Evolutionary conservation across 2,888 invertebrate genomes (phyloP).

Genomic region (Nephrocerus scutellatus): DNA sequence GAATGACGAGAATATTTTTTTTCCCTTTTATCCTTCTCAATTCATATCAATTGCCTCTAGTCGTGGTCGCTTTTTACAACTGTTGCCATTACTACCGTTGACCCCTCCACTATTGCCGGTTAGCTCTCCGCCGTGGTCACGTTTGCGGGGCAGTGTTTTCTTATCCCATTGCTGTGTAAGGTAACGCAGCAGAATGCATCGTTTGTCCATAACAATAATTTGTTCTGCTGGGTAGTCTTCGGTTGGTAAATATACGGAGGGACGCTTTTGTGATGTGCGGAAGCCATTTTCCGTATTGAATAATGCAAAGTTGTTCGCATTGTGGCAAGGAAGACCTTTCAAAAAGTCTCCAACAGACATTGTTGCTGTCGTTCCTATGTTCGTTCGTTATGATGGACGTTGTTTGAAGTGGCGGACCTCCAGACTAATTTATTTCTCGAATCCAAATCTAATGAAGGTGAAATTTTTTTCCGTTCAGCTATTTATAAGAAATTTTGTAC

Average conservation of each 20-base stretch:
- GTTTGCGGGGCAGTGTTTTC: constrained; percentile 53
- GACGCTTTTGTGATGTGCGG: constrained; percentile 74
- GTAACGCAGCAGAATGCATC: constrained; percentile 86
- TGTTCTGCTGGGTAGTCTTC: constrained; percentile 90
- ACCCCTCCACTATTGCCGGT: constrained; percentile 20
- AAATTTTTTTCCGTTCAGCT: too few relatives aligned
- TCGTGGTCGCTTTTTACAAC: constrained; percentile 43
- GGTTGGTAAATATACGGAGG: constrained; percentile 86
- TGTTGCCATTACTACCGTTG: constrained; percentile 25
- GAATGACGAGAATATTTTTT: constrained; percentile 7
- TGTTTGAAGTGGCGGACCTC: too few relatives aligned
- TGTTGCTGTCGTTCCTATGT: constrained; percentile 7
- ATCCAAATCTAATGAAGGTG: too few relatives aligned
- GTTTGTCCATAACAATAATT: constrained; percentile 94
- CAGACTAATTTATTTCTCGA: too few relatives aligned
- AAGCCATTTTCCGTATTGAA: constrained; percentile 82
- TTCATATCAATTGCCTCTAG: constrained; percentile 38
- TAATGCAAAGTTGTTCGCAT: constrained; percentile 84
- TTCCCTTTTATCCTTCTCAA: constrained; percentile 18
- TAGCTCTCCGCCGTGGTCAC: constrained; percentile 33
- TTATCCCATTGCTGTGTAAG: constrained; percentile 95
- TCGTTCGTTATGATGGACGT: too few relatives aligned
- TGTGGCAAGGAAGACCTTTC: constrained; percentile 83
- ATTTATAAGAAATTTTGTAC: too few relatives aligned
- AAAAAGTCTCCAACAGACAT: constrained; percentile 82